A percentile compares a stretch with the other conserved stretches of the same genome.
These are phyloP conservation scores for Dione vanillae DNA, from an alignment of 2,888 invertebrate species.

Conservation along the genomic window DNA sequence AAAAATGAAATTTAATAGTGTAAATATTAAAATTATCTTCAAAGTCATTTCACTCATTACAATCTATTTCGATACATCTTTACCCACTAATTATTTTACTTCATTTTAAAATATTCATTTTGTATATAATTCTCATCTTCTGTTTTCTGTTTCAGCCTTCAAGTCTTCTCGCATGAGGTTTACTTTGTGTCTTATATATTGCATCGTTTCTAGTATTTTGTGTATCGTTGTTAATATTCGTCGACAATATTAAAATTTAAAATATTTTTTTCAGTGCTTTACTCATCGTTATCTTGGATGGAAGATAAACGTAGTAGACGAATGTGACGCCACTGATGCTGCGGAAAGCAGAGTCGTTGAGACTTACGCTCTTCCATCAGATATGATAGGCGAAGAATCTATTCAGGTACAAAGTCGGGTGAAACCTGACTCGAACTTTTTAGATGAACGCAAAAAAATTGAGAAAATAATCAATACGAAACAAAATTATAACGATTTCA, in stretches of 20 bases:
- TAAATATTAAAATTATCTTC: not conserved
- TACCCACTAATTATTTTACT: not conserved
- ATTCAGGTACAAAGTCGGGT: constrained; percentile 87
- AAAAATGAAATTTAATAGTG: not conserved
- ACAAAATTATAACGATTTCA: constrained; percentile 80
- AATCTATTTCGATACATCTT: not conserved
- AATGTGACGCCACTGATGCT: constrained; percentile 86
- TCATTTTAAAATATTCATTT: constrained; percentile 49
- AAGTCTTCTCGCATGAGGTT: constrained; percentile 81
- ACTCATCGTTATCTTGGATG: constrained; percentile 97
- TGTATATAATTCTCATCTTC: constrained; percentile 77
- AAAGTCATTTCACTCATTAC: not conserved
- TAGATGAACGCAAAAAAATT: constrained; percentile 72
- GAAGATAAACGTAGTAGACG: constrained; percentile 96
- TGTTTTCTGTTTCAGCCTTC: constrained; percentile 83
- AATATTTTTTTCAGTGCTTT: constrained; percentile 88
- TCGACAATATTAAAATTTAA: constrained; percentile 54
- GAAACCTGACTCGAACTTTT: constrained; percentile 84
- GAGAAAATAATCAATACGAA: constrained; percentile 80
- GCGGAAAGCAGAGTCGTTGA: constrained; percentile 82
- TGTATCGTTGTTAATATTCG: constrained; percentile 29
- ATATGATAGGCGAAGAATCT: constrained; percentile 80
- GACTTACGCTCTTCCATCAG: constrained; percentile 66
- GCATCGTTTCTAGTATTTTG: constrained; percentile 59
- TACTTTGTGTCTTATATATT: constrained; percentile 54